phyloP scores from a whole-genome alignment of 2,797 vertebrate species.

The Hyperoplus lanceolatus region DNA sequence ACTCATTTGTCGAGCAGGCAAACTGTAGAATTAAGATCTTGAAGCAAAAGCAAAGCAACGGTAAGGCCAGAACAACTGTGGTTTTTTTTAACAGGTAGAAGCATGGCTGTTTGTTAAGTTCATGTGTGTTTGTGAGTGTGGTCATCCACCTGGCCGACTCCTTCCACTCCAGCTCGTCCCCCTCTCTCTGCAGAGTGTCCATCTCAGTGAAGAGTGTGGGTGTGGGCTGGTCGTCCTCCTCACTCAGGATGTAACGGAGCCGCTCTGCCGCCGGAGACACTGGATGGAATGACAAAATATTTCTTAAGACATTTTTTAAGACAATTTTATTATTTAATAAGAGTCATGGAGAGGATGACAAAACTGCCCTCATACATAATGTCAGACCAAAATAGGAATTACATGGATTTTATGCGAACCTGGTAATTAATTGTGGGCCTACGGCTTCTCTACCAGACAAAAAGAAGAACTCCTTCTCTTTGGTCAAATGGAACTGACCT shows the following conservation, averaged over 20 bases:
- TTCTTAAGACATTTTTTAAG: background rate
- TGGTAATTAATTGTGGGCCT: background rate
- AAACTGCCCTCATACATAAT: background rate
- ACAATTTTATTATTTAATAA: too few species aligned
- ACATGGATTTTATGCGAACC: background rate
- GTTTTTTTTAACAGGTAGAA: background rate
- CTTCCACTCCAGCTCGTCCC: slow-evolving; percentile 96
- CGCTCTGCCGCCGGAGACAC: slow-evolving; percentile 95
- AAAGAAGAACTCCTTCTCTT: background rate
- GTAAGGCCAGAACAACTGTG: background rate
- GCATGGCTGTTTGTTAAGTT: background rate
- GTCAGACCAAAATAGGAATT: background rate
- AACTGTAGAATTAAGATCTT: background rate
- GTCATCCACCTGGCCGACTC: slow-evolving; percentile 92
- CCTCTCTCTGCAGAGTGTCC: slow-evolving; percentile 94
- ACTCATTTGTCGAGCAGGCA: background rate
- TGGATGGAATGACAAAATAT: slow-evolving; percentile 46
- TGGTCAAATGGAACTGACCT: slow-evolving; percentile 1
- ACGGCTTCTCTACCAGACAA: background rate
- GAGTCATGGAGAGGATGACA: background rate
- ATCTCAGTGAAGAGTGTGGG: slow-evolving; percentile 97
- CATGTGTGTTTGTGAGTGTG: slow-evolving; percentile 11
- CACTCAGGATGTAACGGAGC: slow-evolving; percentile 93
- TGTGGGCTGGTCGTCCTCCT: slow-evolving; percentile 91
- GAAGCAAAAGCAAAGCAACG: background rate